Evolutionary conservation across 2,797 vertebrate species (phyloP), one percentile per base, ranked within the genome.

Genomic region (Rhabdomys pumilio): DNA sequence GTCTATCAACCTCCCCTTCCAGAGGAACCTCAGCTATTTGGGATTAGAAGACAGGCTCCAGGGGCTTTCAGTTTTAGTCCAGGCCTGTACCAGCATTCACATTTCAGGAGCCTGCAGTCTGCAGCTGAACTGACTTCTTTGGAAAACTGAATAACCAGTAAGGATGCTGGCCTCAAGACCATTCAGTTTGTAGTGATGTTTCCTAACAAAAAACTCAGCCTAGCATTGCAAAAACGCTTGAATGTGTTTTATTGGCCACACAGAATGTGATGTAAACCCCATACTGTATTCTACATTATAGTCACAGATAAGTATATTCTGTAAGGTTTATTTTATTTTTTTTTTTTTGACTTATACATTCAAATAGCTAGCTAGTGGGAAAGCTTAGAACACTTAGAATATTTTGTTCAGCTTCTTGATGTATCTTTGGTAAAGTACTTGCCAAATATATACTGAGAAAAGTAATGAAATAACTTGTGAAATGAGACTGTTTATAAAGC

Each of bases 401-500:
- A 93, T 22, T 47, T 61, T 67, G 15, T 75, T 63, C 31, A 24
- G 34, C 19, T 89, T 88, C 38, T 55, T 96, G 50, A 88, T 89
- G 96, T 96, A 86, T 93, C 69, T 95, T 90, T 89, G 22, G 34
- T 69, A 89, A 91, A 94, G 61, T 96, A 57, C 26, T 83, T 97
- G 67, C 69, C 86, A 91, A 57, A 63, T 91, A 61, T n/a, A 76
- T 72, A 89, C 17, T 65, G 57, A 96, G 89, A 81, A 94, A 89
- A 65, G n/a, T 77, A 91, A 57, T 82, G 34, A 90, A 81, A 8
- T 63, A 76, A 75, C 12, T 76, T 80, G 6, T 82, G 77, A 41
- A 79, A 5, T 76, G 50, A 47, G n/a, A 93, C 31, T 89, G 34
- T 90, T 91, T 80, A 75, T 83, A 93, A 92, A 59, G 61, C 59